Base-by-base conservation (phyloP, 2,797 vertebrate genomes). In the Glossophaga mutica region DNA sequence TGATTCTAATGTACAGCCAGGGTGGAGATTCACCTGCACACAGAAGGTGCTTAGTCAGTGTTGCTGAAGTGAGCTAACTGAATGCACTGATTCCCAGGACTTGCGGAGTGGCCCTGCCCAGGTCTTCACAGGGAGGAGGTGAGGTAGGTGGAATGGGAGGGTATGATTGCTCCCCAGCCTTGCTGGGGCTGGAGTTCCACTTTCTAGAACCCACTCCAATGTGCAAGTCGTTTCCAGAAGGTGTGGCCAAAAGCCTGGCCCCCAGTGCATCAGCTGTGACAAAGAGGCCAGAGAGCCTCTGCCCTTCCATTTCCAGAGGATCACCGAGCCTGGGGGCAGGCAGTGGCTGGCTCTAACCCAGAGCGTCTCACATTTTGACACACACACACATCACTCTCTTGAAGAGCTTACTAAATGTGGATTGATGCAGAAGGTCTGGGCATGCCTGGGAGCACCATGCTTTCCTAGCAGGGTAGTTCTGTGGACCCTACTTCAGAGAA, bases 321-420 rank as follows among this genome's bases (percentile, higher is more conserved):
- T n/a, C 86, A 37, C 67, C 3, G 90, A 71, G 77, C n/a, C 59
- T 34, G 7, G 2, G 4, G 3, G 39, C 26, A 6, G 44, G 11
- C 37, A 85, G 15, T 24, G 55, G 22, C 34, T 83, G 59, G 8
- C n/a, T 65, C 52, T 57, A 18, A 82, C 34, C 48, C 9, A 5
- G 34, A 9, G 9, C 4, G 39, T 85, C 87, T 50, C 34, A 34
- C 18, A 9, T 3, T 0, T 18, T 39, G 24, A 39, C 0, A 1
- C 22, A 44, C 0, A 1, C 22, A 44, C 70, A 48, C 1, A 0
- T 0, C 14, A 68, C 29, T 15, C 22, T 52, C 39, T 24, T 14
- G 32, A 48, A 76, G 19, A 81, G 46, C 39, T 57, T 68, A 21
- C 44, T 59, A 50, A 79, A 62, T 19, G 48, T 12, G 62, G 70